Conservation (phyloP, 2,113 vertebrate species). For the Axis porcinus region DNA sequence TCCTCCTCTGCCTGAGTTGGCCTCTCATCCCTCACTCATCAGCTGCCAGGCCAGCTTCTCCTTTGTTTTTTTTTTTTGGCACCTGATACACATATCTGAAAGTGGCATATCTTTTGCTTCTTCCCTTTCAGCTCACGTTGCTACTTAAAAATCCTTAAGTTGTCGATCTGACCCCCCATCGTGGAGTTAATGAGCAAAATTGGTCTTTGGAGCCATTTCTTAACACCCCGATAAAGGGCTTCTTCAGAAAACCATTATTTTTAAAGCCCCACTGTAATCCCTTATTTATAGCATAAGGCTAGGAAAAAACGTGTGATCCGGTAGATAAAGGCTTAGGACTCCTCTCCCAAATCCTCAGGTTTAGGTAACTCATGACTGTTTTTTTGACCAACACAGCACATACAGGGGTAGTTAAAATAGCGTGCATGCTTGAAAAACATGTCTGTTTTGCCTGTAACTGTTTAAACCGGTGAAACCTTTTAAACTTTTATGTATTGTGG, state of each 20-base stretch:
- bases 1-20: neutral
- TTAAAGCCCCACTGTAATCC: neutral
- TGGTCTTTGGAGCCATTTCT: neutral
- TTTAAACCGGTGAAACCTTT: slow-evolving; percentile 15
- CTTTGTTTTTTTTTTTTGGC: neutral
- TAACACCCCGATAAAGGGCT: neutral
- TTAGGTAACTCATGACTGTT: neutral
- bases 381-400: neutral
- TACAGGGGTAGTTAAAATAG: slow-evolving; percentile 31
- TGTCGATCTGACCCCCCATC: neutral
- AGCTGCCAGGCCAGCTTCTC: neutral
- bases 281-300: neutral
- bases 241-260: slow-evolving; percentile 13
- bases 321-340: neutral
- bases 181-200: neutral
- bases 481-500: slow-evolving; percentile 24
- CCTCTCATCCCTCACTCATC: neutral
- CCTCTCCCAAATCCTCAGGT: neutral
- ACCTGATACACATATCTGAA: neutral
- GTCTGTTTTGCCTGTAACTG: slow-evolving; percentile 24
- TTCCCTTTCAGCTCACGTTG: neutral
- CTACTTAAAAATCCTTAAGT: slow-evolving; percentile 14
- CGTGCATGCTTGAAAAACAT: slow-evolving; percentile 50
- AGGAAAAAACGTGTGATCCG: neutral
- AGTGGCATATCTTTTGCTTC: neutral